Conservation (phyloP, 2,797 vertebrate genomes). For the Macrochelys suwanniensis region DNA sequence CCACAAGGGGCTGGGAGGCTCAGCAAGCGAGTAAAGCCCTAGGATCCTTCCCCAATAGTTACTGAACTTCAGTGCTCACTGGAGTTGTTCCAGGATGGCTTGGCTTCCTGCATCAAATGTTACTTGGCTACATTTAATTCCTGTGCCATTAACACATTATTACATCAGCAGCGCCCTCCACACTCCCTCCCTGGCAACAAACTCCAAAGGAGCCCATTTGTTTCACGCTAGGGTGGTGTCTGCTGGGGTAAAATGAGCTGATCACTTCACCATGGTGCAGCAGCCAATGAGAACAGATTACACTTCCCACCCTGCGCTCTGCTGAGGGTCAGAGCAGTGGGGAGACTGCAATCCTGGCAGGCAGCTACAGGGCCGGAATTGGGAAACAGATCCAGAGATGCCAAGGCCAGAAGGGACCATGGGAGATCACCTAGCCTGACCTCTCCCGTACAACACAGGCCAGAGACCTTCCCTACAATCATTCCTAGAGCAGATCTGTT, state of each 20-base stretch:
- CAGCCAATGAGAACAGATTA: background rate
- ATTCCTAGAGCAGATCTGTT: background rate
- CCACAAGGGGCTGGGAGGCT: background rate
- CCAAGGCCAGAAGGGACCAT: background rate
- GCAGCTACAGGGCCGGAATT: background rate
- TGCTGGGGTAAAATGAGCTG: background rate
- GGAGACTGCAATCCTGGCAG: background rate
- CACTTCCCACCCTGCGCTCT: accelerated
- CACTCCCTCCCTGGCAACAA: background rate
- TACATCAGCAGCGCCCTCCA: background rate
- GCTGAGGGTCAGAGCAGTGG: background rate
- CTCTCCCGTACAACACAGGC: background rate
- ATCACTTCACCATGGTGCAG: background rate
- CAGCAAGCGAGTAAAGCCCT: background rate
- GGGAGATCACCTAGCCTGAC: background rate
- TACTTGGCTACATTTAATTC: background rate
- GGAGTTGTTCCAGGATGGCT: background rate
- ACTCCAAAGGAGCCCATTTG: background rate
- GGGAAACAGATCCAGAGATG: background rate
- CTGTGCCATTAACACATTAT: background rate
- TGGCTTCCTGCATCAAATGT: background rate
- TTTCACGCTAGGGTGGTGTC: background rate
- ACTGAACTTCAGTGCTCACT: accelerated
- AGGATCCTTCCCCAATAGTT: too few species aligned
- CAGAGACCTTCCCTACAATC: background rate